phyloP scores from a whole-genome alignment of 1,140 invertebrate species.

The Stenopsyche tienmushanensis region DNA sequence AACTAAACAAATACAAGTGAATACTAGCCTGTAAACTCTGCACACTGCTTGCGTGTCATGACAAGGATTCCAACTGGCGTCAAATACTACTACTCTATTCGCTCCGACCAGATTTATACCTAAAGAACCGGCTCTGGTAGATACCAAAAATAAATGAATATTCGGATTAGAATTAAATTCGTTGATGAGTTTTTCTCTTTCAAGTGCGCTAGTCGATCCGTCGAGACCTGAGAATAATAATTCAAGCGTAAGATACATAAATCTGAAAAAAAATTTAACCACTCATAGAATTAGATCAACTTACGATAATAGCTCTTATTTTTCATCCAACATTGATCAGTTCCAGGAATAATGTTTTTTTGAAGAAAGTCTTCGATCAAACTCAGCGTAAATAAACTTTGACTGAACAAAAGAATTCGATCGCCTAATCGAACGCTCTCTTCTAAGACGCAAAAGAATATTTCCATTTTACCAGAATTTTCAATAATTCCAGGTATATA shows the following conservation, averaged over 20 bases:
- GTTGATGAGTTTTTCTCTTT: conserved; percentile 95
- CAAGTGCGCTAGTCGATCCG: conserved; percentile 90
- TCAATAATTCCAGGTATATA: conserved; percentile 88
- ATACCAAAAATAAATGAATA: conserved; percentile 92
- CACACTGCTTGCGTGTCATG: conserved; percentile 99
- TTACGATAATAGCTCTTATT: conserved; percentile 91
- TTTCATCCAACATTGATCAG: conserved; percentile 76
- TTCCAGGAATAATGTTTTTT: conserved; percentile 73
- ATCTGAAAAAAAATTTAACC: neutral
- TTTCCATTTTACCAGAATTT: conserved; percentile 93
- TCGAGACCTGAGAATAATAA: conserved; percentile 71
- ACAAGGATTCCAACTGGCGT: conserved; percentile 99
- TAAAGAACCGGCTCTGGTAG: conserved; percentile 93
- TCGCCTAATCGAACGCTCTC: conserved; percentile 86
- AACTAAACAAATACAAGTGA: conserved; percentile 67
- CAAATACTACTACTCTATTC: conserved; percentile 95
- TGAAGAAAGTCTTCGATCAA: conserved; percentile 95
- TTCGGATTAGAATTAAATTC: conserved; percentile 94
- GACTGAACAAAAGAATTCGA: conserved; percentile 94
- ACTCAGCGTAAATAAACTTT: conserved; percentile 93
- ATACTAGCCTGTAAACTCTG: conserved; percentile 79
- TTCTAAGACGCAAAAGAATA: conserved; percentile 91
- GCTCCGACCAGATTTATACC: conserved; percentile 98
- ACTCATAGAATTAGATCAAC: conserved; percentile 47
- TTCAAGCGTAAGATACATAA: neutral